Percentiles rank a stretch among this genome's conserved stretches.
Evolutionary conservation across 2,113 vertebrate species (phyloP).

Genomic region (Urocitellus parryii): DNA sequence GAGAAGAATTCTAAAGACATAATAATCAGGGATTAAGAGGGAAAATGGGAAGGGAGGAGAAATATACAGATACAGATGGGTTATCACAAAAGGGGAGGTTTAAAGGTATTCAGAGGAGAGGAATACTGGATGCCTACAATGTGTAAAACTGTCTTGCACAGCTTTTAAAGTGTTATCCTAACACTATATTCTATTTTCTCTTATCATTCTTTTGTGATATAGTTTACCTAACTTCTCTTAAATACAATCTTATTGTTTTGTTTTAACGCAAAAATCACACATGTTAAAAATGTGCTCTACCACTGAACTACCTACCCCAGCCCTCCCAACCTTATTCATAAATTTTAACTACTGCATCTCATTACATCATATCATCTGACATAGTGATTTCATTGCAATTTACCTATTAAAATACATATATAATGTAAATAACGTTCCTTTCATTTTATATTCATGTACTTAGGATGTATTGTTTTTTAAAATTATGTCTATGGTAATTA

Average conservation of each 20-base stretch:
- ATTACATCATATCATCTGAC: not conserved
- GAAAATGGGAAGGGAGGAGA: not conserved
- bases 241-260: not conserved
- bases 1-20: not conserved
- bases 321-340: not conserved
- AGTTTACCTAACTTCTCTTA: not conserved
- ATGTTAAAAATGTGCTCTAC: too few relatives aligned
- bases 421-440: constrained; percentile 13
- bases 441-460: constrained; percentile 47
- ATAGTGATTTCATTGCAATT: not conserved
- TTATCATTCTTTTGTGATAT: not conserved
- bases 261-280: not conserved
- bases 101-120: not conserved
- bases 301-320: too few relatives aligned
- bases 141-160: not conserved
- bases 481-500: not conserved
- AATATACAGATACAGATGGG: not conserved
- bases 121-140: not conserved
- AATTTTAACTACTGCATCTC: not conserved
- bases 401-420: not conserved
- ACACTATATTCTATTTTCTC: not conserved
- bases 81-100: not conserved
- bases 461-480: not conserved
- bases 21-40: not conserved
- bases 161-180: not conserved